A percentile compares a stretch with the other conserved stretches of the same genome.
phyloP scores from a whole-genome alignment of 2,113 vertebrate species.

The Pomatostomus ruficeps region DNA sequence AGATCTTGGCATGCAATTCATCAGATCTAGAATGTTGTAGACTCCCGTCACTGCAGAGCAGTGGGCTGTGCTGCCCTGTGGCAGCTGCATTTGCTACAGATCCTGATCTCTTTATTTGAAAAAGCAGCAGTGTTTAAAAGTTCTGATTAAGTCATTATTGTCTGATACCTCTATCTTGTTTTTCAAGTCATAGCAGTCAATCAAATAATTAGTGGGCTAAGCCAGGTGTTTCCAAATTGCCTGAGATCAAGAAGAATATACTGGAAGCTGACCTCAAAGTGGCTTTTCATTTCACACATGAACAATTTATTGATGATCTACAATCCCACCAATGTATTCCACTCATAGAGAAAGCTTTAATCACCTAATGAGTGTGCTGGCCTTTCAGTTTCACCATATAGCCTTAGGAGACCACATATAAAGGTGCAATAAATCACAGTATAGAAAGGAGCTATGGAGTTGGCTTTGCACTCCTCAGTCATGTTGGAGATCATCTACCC shows the following conservation, averaged over 20 bases:
- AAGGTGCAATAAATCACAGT: background rate
- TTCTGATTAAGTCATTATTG: conserved; percentile 7
- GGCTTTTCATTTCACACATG: conserved; percentile 52
- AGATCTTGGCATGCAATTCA: background rate
- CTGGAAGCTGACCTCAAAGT: conserved; percentile 14
- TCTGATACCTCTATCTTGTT: background rate
- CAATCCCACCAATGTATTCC: background rate
- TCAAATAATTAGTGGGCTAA: conserved; percentile 24
- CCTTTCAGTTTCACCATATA: background rate
- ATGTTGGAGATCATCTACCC: background rate
- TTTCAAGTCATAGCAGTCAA: conserved; percentile 18
- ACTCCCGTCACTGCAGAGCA: background rate
- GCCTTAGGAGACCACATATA: background rate
- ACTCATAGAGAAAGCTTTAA: background rate
- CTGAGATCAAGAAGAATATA: background rate
- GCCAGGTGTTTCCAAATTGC: background rate
- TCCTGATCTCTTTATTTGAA: background rate
- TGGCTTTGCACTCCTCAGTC: background rate
- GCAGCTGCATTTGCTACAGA: background rate
- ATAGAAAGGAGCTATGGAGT: background rate
- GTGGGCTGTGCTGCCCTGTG: background rate
- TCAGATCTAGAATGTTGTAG: background rate
- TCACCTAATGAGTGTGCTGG: background rate
- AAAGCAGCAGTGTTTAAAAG: background rate
- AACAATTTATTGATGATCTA: conserved; percentile 30